Evolutionary conservation across 2,797 vertebrate species (phyloP), one percentile per base, ranked within the genome.

Genomic region (Dallia pectoralis): DNA sequence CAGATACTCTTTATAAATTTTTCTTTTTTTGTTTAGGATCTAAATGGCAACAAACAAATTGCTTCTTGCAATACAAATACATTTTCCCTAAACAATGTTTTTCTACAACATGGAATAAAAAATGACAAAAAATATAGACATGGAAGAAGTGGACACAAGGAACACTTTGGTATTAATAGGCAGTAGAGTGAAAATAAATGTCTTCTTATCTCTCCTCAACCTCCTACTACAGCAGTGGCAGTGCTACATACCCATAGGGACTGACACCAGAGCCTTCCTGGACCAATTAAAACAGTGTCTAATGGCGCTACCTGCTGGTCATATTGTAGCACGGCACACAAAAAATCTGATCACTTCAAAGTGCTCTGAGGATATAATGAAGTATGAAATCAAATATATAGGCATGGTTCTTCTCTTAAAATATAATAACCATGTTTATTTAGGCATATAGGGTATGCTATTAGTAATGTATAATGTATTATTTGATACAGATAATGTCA

Each of bases 291-390:
- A 72, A 61, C 67, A 72, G 53, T 4, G 67, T 69, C 27, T 51
- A 56, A 69, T 30, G 56, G 66, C 66, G 47, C 70, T 33, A 72
- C 59, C 77, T 79, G 59, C 66, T 75, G 73, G 48, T 65, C 3
- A 4, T n/a, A 0, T 5, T 1, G 9, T 36, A 9, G 3, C 22
- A 73, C 36, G n/a, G 19, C 40, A 67, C 67, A 36, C 27, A 22
- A 11, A 32, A 18, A 36, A 36, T 36, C 33, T 36, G 3, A 36
- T n/a, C n/a, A 36, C 40, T 44, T 44, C 11, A 44, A 44, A 12
- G 14, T 44, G 1, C 40, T 44, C 40, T 44, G n/a, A n/a, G n/a
- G n/a, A n/a, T n/a, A n/a, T n/a, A n/a, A n/a, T n/a, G n/a, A n/a
- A n/a, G n/a, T n/a, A n/a, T n/a, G n/a, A n/a, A n/a, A n/a, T n/a